Evolutionary conservation across 2,888 invertebrate species (phyloP).

Genomic region (Drosophila nigritarsus): DNA sequence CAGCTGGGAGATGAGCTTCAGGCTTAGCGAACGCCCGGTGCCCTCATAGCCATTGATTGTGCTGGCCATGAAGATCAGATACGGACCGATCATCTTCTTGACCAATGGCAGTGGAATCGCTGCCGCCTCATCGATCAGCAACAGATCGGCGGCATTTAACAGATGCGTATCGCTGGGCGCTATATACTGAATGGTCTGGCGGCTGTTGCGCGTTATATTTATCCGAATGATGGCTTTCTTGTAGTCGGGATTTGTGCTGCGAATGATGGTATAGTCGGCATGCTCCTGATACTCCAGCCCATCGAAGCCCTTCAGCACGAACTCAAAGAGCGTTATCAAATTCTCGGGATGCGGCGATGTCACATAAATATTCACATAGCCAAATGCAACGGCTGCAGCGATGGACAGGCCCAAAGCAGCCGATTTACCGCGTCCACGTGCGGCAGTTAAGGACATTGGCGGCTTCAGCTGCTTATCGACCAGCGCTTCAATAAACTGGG

Average conservation of each 20-base stretch:
- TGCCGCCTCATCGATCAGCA: conserved; percentile 99
- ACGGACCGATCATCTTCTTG: conserved; percentile 94
- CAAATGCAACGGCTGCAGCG: conserved; percentile 92
- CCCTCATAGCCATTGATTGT: conserved; percentile 99
- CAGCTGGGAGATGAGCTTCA: conserved; percentile 97
- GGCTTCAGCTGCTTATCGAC: conserved; percentile 95
- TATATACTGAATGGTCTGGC: conserved; percentile 99
- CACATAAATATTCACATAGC: conserved; percentile 95
- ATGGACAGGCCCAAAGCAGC: conserved; percentile 97
- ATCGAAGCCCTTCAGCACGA: conserved; percentile 97
- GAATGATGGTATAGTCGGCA: conserved; percentile 96
- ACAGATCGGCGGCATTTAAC: conserved; percentile 95
- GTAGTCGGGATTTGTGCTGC: conserved; percentile 97
- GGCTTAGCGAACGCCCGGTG: conserved; percentile 96
- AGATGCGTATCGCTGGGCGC: conserved; percentile 95
- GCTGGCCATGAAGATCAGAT: conserved; percentile 97
- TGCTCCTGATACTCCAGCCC: conserved; percentile 97
- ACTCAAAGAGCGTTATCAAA: conserved; percentile 98
- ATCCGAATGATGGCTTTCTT: conserved; percentile 98
- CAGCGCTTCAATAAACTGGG: conserved; percentile 97
- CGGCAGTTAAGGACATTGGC: conserved; percentile 97
- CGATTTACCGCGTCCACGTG: conserved; percentile 98
- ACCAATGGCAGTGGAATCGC: conserved; percentile 98
- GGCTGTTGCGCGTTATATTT: conserved; percentile 94
- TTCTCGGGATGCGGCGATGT: conserved; percentile 99